Percentiles rank a stretch among this genome's conserved stretches.
Evolutionary conservation across 1,140 invertebrate species (phyloP).

Genomic region (Tetraneura akinire): DNA sequence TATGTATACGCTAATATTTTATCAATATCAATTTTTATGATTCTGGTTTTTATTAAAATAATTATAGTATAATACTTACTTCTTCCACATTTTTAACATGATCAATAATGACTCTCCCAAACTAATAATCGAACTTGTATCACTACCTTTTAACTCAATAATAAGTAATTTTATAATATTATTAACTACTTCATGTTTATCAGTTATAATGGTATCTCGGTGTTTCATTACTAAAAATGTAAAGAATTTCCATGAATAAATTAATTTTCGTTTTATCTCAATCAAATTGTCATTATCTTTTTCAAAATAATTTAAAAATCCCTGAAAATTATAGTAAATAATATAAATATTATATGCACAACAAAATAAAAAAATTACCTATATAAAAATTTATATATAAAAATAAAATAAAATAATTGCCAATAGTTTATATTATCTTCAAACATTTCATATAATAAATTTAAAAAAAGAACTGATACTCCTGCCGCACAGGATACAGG

Average conservation of each 20-base stretch:
- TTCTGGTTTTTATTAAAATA: no score
- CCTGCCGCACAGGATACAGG: no score
- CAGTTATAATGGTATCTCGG: not conserved
- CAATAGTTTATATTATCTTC: no score
- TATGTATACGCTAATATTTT: no score
- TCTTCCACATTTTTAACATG: slow-evolving; percentile 43
- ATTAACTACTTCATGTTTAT: slow-evolving; percentile 34
- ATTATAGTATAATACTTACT: slow-evolving; percentile 5
- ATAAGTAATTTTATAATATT: slow-evolving; percentile 43
- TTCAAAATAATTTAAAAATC: slow-evolving; percentile 45
- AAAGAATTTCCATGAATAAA: slow-evolving; percentile 42
- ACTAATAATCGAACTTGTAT: slow-evolving; percentile 35
- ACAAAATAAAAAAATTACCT: no score
- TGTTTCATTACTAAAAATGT: slow-evolving; percentile 35
- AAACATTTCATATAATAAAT: no score
- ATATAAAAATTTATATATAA: no score
- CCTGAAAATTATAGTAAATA: slow-evolving; percentile 8
- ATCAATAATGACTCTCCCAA: slow-evolving; percentile 43
- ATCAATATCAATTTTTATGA: no score
- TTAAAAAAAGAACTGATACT: no score
- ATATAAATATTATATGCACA: not conserved
- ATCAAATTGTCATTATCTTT: not conserved
- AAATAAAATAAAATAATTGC: no score
- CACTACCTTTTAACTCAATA: slow-evolving; percentile 30
- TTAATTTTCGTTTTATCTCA: slow-evolving; percentile 36